phyloP scores from a whole-genome alignment of 92 coral and sea anemone species.

The Pocillopora meandrina region DNA sequence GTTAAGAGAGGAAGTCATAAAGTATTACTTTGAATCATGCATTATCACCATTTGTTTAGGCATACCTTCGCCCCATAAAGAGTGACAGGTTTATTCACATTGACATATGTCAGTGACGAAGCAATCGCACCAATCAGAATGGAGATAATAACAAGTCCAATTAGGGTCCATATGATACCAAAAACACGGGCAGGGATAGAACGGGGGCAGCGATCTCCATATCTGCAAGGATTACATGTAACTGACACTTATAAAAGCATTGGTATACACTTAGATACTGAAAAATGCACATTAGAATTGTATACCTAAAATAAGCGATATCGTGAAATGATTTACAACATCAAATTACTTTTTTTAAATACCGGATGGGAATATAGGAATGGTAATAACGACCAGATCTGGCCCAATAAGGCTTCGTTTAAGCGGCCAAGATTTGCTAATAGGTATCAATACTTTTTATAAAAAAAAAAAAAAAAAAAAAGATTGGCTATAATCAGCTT shows the following conservation, averaged over 20 bases:
- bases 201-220: conserved; percentile 63
- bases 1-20: too few relatives aligned
- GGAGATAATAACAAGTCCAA: conserved; percentile 57
- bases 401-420: conserved; percentile 56
- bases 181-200: conserved; percentile 58
- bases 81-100: conserved; percentile 36
- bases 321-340: too few relatives aligned
- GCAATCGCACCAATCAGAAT: conserved; percentile 67
- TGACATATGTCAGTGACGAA: conserved; percentile 48
- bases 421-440: conserved; percentile 42
- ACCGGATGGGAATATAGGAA: conserved; percentile 50
- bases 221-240: conserved; percentile 22
- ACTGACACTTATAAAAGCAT: conserved; percentile 50
- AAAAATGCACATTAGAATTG: too few relatives aligned
- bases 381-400: conserved; percentile 45
- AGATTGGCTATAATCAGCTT: background rate
- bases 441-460: conserved; percentile 59
- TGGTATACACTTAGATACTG: background rate
- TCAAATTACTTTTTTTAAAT: background rate
- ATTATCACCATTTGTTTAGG: too few relatives aligned
- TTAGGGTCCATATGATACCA: conserved; percentile 68
- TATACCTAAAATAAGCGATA: too few relatives aligned
- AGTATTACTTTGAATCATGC: too few relatives aligned
- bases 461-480: background rate
- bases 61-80: conserved; percentile 45